Evolutionary conservation across 2,797 vertebrate species (phyloP).

Genomic region (Poecilia picta): DNA sequence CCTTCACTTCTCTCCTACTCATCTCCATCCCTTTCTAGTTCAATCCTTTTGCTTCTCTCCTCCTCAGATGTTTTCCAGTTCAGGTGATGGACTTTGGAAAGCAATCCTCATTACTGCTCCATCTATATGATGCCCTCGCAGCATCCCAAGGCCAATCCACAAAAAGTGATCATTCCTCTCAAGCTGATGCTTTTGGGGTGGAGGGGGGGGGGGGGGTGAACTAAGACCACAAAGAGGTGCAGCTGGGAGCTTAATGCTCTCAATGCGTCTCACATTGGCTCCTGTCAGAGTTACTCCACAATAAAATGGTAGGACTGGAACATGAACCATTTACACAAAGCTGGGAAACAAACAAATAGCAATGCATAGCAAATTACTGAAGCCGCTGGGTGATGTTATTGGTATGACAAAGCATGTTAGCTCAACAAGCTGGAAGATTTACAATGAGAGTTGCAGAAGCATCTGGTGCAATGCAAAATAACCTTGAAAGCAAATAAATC

Average conservation of each 20-base stretch:
- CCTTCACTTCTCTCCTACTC: conserved; percentile 34
- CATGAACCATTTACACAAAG: conserved; percentile 43
- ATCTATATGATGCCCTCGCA: conserved; percentile 52
- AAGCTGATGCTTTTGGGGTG: conserved; percentile 19
- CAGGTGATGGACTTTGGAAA: conserved; percentile 48
- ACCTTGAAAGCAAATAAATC: conserved; percentile 31
- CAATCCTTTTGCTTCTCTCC: conserved; percentile 8
- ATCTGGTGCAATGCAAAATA: conserved; percentile 31
- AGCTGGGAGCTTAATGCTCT: conserved; percentile 42
- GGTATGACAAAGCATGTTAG: conserved; percentile 58
- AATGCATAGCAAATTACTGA: conserved; percentile 48
- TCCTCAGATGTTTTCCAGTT: conserved; percentile 19
- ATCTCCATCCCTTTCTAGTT: conserved; percentile 10
- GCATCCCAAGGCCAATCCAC: conserved; percentile 46
- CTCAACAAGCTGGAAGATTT: conserved; percentile 27
- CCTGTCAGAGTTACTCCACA: conserved; percentile 46
- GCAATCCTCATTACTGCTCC: conserved; percentile 60
- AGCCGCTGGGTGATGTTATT: conserved; percentile 53
- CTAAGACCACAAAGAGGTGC: conserved; percentile 18
- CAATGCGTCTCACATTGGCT: conserved; percentile 57
- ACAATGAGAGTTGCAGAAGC: conserved; percentile 44
- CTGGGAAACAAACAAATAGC: conserved; percentile 49
- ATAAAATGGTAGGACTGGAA: conserved; percentile 51
- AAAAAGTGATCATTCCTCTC: conserved; percentile 55
- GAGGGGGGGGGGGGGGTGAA: conserved; percentile 14